phyloP scores from a whole-genome alignment of 2,797 vertebrate species.

The Enteromius thamalakanensis region DNA sequence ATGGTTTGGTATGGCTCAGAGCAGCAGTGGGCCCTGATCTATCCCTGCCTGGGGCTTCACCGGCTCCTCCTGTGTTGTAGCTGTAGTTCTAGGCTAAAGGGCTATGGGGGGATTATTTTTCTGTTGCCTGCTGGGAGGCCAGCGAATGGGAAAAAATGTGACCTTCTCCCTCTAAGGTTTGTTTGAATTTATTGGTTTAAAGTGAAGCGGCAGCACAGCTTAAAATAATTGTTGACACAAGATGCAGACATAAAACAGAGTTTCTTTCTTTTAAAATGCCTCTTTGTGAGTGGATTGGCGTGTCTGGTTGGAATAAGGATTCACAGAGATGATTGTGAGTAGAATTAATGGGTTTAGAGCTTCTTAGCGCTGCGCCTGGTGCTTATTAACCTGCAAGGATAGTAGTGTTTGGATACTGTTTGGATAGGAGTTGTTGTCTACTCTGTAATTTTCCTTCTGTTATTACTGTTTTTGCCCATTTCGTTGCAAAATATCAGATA shows the following conservation, averaged over 20 bases:
- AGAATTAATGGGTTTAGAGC: slow-evolving; percentile 32
- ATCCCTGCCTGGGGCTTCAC: slow-evolving; percentile 41
- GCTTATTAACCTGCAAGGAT: slow-evolving; percentile 48
- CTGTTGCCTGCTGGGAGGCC: slow-evolving; percentile 55
- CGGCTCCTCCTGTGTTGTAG: slow-evolving; percentile 46
- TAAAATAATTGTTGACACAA: slow-evolving; percentile 52
- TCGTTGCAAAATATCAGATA: slow-evolving; percentile 8
- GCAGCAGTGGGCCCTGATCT: slow-evolving; percentile 52
- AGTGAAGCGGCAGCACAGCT: slow-evolving; percentile 49
- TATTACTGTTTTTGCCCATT: slow-evolving; percentile 19
- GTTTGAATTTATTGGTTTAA: slow-evolving; percentile 62
- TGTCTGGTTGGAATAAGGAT: slow-evolving; percentile 29
- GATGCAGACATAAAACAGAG: slow-evolving; percentile 35
- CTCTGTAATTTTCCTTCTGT: slow-evolving; percentile 31
- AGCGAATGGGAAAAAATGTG: slow-evolving; percentile 54
- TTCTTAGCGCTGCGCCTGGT: not conserved
- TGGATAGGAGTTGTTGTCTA: slow-evolving; percentile 27
- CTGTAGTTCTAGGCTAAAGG: slow-evolving; percentile 43
- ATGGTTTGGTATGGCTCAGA: slow-evolving; percentile 54
- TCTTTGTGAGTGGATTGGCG: slow-evolving; percentile 29
- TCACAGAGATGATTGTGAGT: not conserved
- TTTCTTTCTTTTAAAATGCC: slow-evolving; percentile 33
- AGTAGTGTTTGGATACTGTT: slow-evolving; percentile 36
- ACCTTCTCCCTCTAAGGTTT: slow-evolving; percentile 55
- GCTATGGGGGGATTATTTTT: slow-evolving; percentile 55